These are phyloP conservation scores for Sarcophaga rosellei DNA, from an alignment of 2,888 invertebrate species.

Conservation along the genomic window DNA sequence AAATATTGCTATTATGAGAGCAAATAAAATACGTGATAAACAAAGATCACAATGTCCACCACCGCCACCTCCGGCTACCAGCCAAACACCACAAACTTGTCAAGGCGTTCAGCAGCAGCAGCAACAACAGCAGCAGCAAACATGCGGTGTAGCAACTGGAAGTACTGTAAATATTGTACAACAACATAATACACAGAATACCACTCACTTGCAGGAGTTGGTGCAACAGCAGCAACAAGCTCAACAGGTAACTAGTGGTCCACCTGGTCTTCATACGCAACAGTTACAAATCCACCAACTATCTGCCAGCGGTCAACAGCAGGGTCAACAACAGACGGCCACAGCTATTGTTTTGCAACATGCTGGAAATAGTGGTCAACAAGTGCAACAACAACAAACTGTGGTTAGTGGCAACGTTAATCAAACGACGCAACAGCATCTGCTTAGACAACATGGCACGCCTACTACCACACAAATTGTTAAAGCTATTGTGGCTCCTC, in stretches of 20 bases:
- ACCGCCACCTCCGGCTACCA: conserved; percentile 76
- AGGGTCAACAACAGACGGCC: conserved; percentile 68
- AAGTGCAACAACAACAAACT: conserved; percentile 68
- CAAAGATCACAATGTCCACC: conserved; percentile 86
- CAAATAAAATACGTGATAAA: conserved; percentile 92
- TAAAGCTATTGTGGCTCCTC: conserved; percentile 79
- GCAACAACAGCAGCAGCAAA: conserved; percentile 76
- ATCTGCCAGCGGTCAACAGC: conserved; percentile 67
- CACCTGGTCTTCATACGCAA: conserved; percentile 72
- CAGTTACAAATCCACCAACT: conserved; percentile 77
- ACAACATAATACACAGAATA: conserved; percentile 67
- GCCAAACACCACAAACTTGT: conserved; percentile 72
- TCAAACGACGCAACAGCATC: conserved; percentile 69
- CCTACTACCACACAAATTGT: conserved; percentile 76
- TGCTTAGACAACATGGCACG: conserved; percentile 77
- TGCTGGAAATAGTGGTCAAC: conserved; percentile 63
- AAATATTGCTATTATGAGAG: conserved; percentile 90
- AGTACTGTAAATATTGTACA: conserved; percentile 65
- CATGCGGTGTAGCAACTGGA: conserved; percentile 36
- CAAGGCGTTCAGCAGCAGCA: conserved; percentile 71
- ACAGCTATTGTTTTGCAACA: conserved; percentile 78
- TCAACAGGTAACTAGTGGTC: conserved; percentile 69
- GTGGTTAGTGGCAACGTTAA: conserved; percentile 66
- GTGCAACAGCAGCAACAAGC: conserved; percentile 67
- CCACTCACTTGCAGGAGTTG: conserved; percentile 62